Percentiles rank a stretch among this genome's conserved stretches.
phyloP scores from a whole-genome alignment of 2,113 vertebrate species.

The Pedionomus torquatus region DNA sequence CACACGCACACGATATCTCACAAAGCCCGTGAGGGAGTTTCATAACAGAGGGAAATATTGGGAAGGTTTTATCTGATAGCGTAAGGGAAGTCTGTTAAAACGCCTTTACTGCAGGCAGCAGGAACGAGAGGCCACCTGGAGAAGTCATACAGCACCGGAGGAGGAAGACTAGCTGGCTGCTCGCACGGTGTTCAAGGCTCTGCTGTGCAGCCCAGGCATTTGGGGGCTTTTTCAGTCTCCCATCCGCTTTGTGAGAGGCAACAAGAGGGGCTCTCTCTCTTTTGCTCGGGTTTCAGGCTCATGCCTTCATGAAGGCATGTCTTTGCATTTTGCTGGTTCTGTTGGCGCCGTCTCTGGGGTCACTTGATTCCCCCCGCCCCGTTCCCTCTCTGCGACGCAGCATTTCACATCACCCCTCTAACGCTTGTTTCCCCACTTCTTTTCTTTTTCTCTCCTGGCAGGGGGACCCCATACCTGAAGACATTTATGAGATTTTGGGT shows the following conservation, averaged over 20 bases:
- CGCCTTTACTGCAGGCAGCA: conserved; percentile 42
- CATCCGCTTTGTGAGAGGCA: neutral
- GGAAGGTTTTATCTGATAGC: conserved; percentile 64
- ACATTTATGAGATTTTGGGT: conserved; percentile 89
- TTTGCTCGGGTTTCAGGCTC: neutral
- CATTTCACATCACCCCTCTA: neutral
- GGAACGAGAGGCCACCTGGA: conserved; percentile 58
- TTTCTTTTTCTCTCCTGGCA: conserved; percentile 65
- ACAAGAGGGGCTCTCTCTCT: neutral
- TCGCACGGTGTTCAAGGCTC: neutral
- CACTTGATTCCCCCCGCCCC: neutral
- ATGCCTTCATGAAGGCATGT: neutral
- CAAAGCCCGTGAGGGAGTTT: conserved; percentile 57
- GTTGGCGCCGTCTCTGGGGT: rapidly evolving
- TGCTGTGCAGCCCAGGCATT: neutral
- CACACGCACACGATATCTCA: conserved; percentile 60
- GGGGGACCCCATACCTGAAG: conserved; percentile 88
- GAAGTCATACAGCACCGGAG: conserved; percentile 32
- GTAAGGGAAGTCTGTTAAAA: conserved; percentile 68
- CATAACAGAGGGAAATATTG: conserved; percentile 67
- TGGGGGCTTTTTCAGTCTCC: neutral
- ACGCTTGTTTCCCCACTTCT: neutral
- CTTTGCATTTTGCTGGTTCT: rapidly evolving
- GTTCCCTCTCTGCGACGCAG: rapidly evolving
- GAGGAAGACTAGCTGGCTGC: conserved; percentile 22